Base-by-base conservation (phyloP, 1,140 invertebrate species). In the Rhynchophorus ferrugineus region DNA sequence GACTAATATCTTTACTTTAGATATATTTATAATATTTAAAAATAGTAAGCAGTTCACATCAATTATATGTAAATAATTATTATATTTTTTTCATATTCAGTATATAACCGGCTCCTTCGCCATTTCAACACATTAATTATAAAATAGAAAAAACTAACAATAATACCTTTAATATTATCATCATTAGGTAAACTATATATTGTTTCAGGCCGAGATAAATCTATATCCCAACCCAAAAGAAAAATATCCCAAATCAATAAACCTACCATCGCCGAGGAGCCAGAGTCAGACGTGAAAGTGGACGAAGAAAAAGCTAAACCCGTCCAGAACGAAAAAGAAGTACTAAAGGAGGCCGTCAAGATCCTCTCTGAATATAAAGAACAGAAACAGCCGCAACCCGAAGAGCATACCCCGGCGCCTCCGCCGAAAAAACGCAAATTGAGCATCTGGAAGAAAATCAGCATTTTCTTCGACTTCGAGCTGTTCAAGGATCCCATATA, bases 401-500 rank as follows among this genome's bases (percentile, higher is more conserved):
- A 57, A 49, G 21, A 48, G 37, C 18, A 52, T 34, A 34, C 54
- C 14, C 21, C 8, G 7, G 20, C 22, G 19, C 11, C 22, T 42
- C 9, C 22, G 6, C 46, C 46, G 33, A 35, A 47, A 14, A 35
- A 41, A 17, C 24, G 11, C 33, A 59, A 44, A 51, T 56, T 42
- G 17, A 57, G 44, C 6, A 54, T 63, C 19, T 56, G 58, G 41
- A 45, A 60, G 24, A 63, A 66, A 54, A 42, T 78, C 14, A 58
- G 69, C 0, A 57, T 68, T 9, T 71, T 78, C 19, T 78, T 78
- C 53, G 78, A 80, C 58, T 59, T 80, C 1, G 71, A 73, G 44
- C 58, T 80, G n/a, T 61, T 81, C 1, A 69, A 67, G 37, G 78
- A 81, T 64, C 71, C 73, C 6, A 65, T 75, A 42, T 81, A 77